Evolutionary conservation across 2,888 invertebrate species (phyloP).

Genomic region (Tipula helvola): DNA sequence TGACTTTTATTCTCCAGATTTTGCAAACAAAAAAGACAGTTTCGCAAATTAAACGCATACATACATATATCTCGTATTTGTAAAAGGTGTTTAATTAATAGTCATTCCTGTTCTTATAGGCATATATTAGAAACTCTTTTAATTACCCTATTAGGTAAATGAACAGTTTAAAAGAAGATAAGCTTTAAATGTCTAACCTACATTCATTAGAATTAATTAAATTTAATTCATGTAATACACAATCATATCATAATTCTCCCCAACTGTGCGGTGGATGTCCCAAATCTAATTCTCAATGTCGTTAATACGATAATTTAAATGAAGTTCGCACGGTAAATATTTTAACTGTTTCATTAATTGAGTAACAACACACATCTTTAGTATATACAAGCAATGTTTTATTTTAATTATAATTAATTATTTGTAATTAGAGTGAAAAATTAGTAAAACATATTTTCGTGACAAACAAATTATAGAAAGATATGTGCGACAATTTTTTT

Average conservation of each 20-base stretch:
- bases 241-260: neutral
- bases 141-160: neutral
- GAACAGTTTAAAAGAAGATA: neutral
- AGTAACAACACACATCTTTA: neutral
- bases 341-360: neutral
- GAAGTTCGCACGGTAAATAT: neutral
- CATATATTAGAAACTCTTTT: neutral
- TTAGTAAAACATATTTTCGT: neutral
- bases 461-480: neutral
- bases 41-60: neutral
- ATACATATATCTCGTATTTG: neutral
- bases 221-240: neutral
- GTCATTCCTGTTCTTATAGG: neutral
- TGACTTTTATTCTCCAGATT: neutral
- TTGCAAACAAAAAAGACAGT: neutral
- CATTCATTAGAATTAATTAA: neutral
- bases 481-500: neutral
- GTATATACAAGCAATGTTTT: neutral
- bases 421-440: neutral
- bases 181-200: neutral
- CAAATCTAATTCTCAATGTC: neutral
- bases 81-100: neutral
- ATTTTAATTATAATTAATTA: neutral
- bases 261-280: neutral
- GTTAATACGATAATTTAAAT: neutral